Evolutionary conservation across 2,797 vertebrate species (phyloP), one percentile per base, ranked within the genome.

Genomic region (Cheirogaleus major): DNA sequence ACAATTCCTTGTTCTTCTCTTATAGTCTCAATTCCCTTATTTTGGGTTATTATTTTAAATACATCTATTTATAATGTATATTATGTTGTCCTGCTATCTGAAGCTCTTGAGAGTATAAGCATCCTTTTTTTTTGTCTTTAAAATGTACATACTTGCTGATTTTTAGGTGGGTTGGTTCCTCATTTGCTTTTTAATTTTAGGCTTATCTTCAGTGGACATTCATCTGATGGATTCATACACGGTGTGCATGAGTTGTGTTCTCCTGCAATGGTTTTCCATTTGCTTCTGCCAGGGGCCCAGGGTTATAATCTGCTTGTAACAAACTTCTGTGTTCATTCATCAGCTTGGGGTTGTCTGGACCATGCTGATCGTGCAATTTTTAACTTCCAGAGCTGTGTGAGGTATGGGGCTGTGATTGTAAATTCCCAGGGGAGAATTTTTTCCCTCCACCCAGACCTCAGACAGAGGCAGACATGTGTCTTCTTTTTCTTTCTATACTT

Each of bases 1-100:
- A 32, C 13, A 75, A 41, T 81, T 25, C 5, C 41, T 95, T 85
- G 1, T 59, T 83, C 27, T 45, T 70, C 25, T 91, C 38, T 81
- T 67, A 32, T 22, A 23, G 57, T 75, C 27, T 45, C 41, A 43
- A 0, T 82, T 52, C 13, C 41, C 63, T 88, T 76, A 63, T 48
- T 87, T 85, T 59, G 35, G 7, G 2, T 50, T 91, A 65, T 80
- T 91, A 83, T 78, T 90, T 95, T 87, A 79, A 88, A 93, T 27
- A 55, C 4, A 82, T 63, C 86, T 96, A 43, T 75, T 95, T 41
- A 52, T 75, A 45, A 38, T 79, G 8, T 59, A 12, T 76, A 43
- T 76, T 78, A 67, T 72, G 13, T 25, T 65, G 23, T 85, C 4
- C 8, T 84, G 18, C n/a, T 78, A 73, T 94, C 63, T 86, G 25